Percentiles rank a stretch among this genome's conserved stretches.
Conservation (phyloP, 2,888 invertebrate genomes). For the Piscicola geometra region DNA sequence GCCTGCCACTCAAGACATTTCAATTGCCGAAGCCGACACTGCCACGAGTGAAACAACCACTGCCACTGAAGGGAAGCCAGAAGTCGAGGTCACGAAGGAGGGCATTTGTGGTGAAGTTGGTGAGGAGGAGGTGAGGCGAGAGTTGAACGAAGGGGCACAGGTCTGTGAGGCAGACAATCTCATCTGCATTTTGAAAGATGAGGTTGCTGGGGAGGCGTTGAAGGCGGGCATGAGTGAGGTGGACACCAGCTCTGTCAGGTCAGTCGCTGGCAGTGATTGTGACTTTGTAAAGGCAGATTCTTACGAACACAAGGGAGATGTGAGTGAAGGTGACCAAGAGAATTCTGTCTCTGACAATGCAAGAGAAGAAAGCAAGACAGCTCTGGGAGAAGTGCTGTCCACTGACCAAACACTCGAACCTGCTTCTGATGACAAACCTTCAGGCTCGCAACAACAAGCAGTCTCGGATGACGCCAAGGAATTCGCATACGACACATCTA, state of each 20-base stretch:
- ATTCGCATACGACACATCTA: background rate
- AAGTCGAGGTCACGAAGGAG: too few relatives aligned
- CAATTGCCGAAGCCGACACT: too few relatives aligned
- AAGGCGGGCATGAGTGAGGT: background rate
- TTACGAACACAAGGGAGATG: background rate
- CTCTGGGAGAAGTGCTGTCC: background rate
- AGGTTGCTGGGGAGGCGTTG: background rate
- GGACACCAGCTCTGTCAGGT: background rate
- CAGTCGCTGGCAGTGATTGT: background rate
- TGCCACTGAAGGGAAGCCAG: background rate
- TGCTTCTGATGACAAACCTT: background rate
- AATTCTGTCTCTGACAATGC: too few relatives aligned
- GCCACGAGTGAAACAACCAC: constrained; percentile 3
- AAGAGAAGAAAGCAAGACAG: background rate
- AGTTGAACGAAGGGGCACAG: too few relatives aligned
- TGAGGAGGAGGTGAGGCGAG: too few relatives aligned
- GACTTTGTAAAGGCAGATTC: background rate
- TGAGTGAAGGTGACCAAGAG: background rate
- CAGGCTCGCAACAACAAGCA: background rate
- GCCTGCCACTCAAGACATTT: too few relatives aligned
- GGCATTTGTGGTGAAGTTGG: too few relatives aligned
- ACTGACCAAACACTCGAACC: background rate
- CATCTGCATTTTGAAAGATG: too few relatives aligned
- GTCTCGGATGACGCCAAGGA: background rate
- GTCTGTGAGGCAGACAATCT: too few relatives aligned